Evolutionary conservation across 2,888 invertebrate genomes (phyloP).

Genomic region (Callimorpha dominula): DNA sequence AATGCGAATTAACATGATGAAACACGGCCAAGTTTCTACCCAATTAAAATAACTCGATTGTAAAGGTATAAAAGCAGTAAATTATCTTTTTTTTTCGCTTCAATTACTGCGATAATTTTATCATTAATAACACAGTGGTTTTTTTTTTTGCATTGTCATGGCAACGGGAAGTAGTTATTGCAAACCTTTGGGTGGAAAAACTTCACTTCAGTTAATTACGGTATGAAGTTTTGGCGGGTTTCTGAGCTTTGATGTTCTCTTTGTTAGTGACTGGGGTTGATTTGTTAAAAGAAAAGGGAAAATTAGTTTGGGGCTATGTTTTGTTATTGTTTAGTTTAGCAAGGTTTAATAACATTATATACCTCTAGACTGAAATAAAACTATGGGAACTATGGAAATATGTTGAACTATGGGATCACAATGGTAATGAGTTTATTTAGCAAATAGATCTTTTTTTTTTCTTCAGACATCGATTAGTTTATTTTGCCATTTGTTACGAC

Average conservation of each 20-base stretch:
- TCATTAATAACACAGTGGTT: conserved; percentile 23
- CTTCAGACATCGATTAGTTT: too few relatives aligned
- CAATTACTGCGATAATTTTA: conserved; percentile 31
- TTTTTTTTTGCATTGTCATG: conserved; percentile 68
- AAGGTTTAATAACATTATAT: background rate
- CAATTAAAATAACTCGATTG: conserved; percentile 47
- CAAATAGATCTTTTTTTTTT: too few relatives aligned
- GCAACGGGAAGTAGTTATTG: conserved; percentile 69
- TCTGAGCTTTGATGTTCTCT: conserved; percentile 57
- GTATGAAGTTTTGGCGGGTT: conserved; percentile 66
- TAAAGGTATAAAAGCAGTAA: conserved; percentile 38
- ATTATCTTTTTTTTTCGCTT: conserved; percentile 38
- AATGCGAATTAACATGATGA: conserved; percentile 13
- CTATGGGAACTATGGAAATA: too few relatives aligned
- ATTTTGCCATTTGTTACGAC: too few relatives aligned
- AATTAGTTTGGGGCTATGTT: conserved; percentile 32
- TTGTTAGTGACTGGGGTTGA: conserved; percentile 34
- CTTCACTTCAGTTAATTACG: conserved; percentile 75
- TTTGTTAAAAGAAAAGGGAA: conserved; percentile 43
- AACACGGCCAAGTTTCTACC: conserved; percentile 27
- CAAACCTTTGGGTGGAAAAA: conserved; percentile 66
- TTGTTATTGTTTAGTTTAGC: conserved; percentile 22
- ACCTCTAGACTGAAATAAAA: background rate
- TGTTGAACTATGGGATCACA: too few relatives aligned
- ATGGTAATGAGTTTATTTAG: too few relatives aligned